Percentiles rank a stretch among this genome's conserved stretches.
phyloP scores from a whole-genome alignment of 2,888 invertebrate species.

The Papilio elwesi region DNA sequence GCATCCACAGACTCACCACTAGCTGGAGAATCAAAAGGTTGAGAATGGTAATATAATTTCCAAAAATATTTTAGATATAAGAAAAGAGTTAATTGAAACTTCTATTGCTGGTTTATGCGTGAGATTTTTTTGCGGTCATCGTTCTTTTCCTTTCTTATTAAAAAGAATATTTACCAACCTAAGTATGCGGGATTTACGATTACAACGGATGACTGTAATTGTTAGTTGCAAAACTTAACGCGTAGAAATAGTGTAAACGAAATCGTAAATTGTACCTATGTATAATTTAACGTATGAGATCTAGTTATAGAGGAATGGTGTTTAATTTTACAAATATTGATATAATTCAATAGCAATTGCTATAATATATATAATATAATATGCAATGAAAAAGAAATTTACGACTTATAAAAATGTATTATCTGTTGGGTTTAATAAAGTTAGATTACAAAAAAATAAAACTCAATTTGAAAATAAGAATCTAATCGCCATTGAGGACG shows the following conservation, averaged over 20 bases:
- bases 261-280: too few relatives aligned
- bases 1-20: constrained; percentile 93
- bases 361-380: too few relatives aligned
- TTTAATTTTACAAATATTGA: neutral
- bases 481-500: constrained; percentile 30
- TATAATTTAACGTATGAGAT: too few relatives aligned
- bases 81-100: neutral
- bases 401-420: neutral
- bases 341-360: neutral
- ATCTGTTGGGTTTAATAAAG: constrained; percentile 4
- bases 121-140: too few relatives aligned
- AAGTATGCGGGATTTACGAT: too few relatives aligned
- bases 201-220: too few relatives aligned
- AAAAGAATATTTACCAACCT: too few relatives aligned
- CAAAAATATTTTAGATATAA: too few relatives aligned
- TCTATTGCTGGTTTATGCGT: too few relatives aligned
- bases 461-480: constrained; percentile 39
- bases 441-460: constrained; percentile 23
- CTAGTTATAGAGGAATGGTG: neutral
- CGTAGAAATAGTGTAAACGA: too few relatives aligned
- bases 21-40: constrained; percentile 70
- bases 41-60: neutral
- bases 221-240: too few relatives aligned
- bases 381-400: neutral
- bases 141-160: too few relatives aligned